Conservation (phyloP, 2,888 invertebrate species). For the Lissocephala sabroskyi region DNA sequence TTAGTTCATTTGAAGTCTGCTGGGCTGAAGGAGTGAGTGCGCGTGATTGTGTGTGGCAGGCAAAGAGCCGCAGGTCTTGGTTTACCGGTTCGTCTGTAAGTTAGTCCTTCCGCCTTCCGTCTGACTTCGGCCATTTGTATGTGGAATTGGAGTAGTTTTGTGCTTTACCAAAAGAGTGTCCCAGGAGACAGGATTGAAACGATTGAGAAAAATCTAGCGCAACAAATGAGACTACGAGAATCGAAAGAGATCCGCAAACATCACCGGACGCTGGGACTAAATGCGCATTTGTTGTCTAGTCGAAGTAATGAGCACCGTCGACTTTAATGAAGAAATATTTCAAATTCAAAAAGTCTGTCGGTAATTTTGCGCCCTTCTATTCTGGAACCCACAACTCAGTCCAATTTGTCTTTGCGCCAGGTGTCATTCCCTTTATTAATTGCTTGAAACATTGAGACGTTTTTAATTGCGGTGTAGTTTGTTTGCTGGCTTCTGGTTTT, state of each 20-base stretch:
- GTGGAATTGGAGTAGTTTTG: constrained; percentile 48
- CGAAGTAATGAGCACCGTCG: constrained; percentile 16
- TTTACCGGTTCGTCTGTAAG: neutral
- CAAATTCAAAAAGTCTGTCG: too few species aligned
- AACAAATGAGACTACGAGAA: constrained; percentile 51
- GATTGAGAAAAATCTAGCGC: constrained; percentile 66
- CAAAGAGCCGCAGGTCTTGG: constrained; percentile 20
- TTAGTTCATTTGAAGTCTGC: constrained; percentile 41
- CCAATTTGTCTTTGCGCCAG: too few species aligned
- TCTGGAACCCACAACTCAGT: too few species aligned
- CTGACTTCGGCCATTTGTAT: constrained; percentile 29
- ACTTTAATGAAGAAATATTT: too few species aligned
- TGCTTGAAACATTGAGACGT: constrained; percentile 24
- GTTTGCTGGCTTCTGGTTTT: constrained; percentile 38
- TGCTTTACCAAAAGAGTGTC: constrained; percentile 19
- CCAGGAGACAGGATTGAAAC: constrained; percentile 21
- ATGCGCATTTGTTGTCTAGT: constrained; percentile 24
- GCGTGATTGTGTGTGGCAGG: constrained; percentile 19
- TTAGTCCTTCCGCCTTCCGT: constrained; percentile 6
- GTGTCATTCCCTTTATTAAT: constrained; percentile 30
- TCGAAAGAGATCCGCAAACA: constrained; percentile 21
- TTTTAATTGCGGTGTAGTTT: constrained; percentile 53
- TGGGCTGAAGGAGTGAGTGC: neutral
- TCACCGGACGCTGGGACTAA: constrained; percentile 15
- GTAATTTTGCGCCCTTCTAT: too few species aligned